Base-by-base conservation (phyloP, 2,113 vertebrate species). In the Hipposideros armiger region DNA sequence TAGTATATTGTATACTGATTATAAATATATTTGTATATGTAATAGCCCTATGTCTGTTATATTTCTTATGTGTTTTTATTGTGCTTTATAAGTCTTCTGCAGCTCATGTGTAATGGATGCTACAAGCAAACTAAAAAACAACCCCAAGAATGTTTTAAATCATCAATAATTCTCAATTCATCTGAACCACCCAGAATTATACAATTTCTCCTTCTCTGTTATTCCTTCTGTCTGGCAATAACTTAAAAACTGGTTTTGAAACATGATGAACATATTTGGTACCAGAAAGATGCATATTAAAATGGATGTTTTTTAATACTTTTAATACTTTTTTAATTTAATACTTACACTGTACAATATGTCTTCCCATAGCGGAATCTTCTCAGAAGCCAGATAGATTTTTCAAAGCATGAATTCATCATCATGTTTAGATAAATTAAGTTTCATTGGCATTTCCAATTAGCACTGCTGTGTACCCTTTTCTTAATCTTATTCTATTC, bases 211-310 rank as follows among this genome's bases (percentile, higher is more conserved):
- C 60, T 91, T 81, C 69, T 73, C 56, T 67, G 30, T 76, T 66
- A 73, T 45, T 50, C 50, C 10, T 87, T 96, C 69, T 90, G n/a
- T 64, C 78, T 70, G 58, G n/a, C 64, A 90, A 73, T 67, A 94
- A 73, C 47, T 91, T 83, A 36, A 87, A 94, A 80, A 69, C 82
- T 85, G 62, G 54, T 70, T 90, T 92, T 64, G 58, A 36, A 87
- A 92, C 36, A 73, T 47, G 56, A 87, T 69, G n/a, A 83, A 90
- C 28, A 60, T 83, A 83, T 73, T 82, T 87, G 64, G 56, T 87
- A 90, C 58, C 80, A 94, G 54, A 92, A 72, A 92, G 73, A 28
- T 72, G 16, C 67, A 69, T 87, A 80, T 94, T 90, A 94, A 90
- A 84, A 84, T 77, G 78, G 50, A 62, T 67, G 36, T 36, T 36